Evolutionary conservation across 2,888 invertebrate species (phyloP).

Genomic region (Shargacucullia verbasci): DNA sequence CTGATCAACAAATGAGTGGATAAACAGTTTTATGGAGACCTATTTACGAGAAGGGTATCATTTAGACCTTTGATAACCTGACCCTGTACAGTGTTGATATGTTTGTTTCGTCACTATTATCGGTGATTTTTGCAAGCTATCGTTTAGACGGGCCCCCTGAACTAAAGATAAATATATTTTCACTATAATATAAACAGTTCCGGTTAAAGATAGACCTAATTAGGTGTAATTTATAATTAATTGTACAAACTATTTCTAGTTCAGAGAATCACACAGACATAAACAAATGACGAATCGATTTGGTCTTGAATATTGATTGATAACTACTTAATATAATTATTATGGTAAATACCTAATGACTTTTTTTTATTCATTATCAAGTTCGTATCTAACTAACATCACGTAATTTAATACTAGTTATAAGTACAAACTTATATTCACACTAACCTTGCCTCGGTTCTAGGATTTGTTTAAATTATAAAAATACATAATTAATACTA

Average conservation of each 20-base stretch:
- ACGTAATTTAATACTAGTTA: background rate
- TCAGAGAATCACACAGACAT: constrained; percentile 14
- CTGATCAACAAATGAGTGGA: constrained; percentile 69
- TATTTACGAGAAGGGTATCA: constrained; percentile 71
- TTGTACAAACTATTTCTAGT: constrained; percentile 7
- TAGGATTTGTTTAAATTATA: too few species aligned
- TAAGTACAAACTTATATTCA: too few species aligned
- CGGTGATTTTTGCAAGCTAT: constrained; percentile 13
- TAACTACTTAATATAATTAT: constrained; percentile 4
- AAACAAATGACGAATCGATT: constrained; percentile 34
- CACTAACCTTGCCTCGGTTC: too few species aligned
- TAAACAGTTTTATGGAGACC: constrained; percentile 75
- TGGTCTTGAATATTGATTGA: constrained; percentile 18
- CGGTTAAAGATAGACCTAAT: constrained; percentile 34
- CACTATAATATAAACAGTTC: constrained; percentile 16
- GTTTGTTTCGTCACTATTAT: constrained; percentile 63
- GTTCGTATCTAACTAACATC: too few species aligned
- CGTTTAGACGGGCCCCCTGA: constrained; percentile 75
- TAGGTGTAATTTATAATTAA: constrained; percentile 4
- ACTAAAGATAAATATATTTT: constrained; percentile 35
- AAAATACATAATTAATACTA: too few species aligned
- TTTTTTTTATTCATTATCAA: too few species aligned
- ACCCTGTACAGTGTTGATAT: constrained; percentile 61
- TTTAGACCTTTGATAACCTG: constrained; percentile 71
- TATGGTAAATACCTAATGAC: too few species aligned